Percentiles rank a stretch among this genome's conserved stretches.
Evolutionary conservation across 1,140 invertebrate species (phyloP).

Genomic region (Zaprionus tsacasi): DNA sequence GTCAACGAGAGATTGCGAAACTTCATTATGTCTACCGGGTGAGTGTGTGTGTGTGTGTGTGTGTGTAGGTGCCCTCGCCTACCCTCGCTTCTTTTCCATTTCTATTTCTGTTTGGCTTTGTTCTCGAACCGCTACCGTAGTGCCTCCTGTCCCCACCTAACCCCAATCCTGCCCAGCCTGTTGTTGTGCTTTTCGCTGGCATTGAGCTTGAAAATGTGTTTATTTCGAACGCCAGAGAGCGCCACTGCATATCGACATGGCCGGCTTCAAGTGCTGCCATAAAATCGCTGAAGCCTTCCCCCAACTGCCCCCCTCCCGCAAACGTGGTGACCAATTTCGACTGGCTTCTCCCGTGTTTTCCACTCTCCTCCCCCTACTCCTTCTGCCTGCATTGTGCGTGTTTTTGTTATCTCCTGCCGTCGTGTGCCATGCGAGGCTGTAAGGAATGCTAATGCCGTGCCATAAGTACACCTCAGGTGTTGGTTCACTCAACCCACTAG

Average conservation of each 20-base stretch:
- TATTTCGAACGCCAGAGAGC: slow-evolving; percentile 59
- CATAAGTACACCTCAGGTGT: slow-evolving; percentile 80
- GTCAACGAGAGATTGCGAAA: slow-evolving; percentile 76
- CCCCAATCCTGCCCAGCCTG: background rate
- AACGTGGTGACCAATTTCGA: slow-evolving; percentile 9
- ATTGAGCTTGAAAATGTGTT: slow-evolving; percentile 82
- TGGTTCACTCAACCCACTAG: slow-evolving; percentile 36
- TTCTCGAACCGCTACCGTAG: slow-evolving; percentile 40
- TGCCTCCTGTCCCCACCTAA: background rate
- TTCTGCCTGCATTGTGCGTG: slow-evolving; percentile 51
- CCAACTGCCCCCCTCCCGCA: background rate
- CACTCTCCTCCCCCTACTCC: background rate
- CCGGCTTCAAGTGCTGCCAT: slow-evolving; percentile 74
- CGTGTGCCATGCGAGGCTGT: slow-evolving; percentile 53
- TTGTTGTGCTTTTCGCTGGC: slow-evolving; percentile 62
- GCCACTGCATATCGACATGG: slow-evolving; percentile 19
- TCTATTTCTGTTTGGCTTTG: slow-evolving; percentile 74
- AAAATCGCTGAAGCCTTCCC: slow-evolving; percentile 78
- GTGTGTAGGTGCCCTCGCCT: background rate
- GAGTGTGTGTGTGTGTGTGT: background rate
- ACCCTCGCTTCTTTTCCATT: slow-evolving; percentile 66
- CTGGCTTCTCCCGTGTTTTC: background rate
- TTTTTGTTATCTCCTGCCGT: slow-evolving; percentile 72
- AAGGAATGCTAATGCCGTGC: slow-evolving; percentile 79
- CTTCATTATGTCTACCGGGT: slow-evolving; percentile 73